Evolutionary conservation across 1,140 invertebrate species (phyloP).

Genomic region (Homarus americanus): DNA sequence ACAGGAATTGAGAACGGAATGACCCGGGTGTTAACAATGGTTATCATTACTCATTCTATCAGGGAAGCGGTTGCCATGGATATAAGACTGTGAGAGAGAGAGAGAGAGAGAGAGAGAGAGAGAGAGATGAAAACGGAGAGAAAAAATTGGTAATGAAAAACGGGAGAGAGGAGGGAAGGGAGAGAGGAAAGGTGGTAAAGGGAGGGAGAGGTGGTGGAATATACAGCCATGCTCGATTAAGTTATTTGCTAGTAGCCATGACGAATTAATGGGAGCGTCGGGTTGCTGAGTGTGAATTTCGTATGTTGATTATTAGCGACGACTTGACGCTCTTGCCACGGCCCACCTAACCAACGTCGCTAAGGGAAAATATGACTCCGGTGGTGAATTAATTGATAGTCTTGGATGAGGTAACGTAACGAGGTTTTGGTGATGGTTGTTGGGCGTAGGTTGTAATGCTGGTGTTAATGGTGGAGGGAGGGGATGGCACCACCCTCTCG

Average conservation of each 20-base stretch:
- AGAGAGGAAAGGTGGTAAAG: not conserved
- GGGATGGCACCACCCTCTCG: too few species aligned
- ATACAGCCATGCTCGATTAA: slow-evolving; percentile 63
- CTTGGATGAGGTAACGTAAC: not conserved
- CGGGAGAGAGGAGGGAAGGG: not conserved
- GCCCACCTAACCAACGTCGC: not conserved
- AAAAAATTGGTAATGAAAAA: not conserved
- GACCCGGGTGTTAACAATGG: not conserved
- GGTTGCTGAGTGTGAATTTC: slow-evolving; percentile 53
- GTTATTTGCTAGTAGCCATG: slow-evolving; percentile 58
- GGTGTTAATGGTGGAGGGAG: not conserved
- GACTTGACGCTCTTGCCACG: not conserved
- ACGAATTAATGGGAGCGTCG: slow-evolving; percentile 49
- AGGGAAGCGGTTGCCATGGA: not conserved
- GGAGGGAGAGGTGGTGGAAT: slow-evolving; percentile 13
- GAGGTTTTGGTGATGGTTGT: not conserved
- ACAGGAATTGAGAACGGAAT: not conserved
- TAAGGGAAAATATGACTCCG: not conserved
- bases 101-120: not conserved
- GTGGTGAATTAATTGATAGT: not conserved
- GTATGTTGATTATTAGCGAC: not conserved
- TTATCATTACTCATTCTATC: not conserved
- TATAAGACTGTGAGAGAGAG: slow-evolving; percentile 6
- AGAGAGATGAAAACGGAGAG: not conserved
- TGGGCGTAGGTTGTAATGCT: not conserved